Percentiles rank a stretch among this genome's conserved stretches.
Conservation (phyloP, 2,888 invertebrate species). For the Tuberolachnus salignus region DNA sequence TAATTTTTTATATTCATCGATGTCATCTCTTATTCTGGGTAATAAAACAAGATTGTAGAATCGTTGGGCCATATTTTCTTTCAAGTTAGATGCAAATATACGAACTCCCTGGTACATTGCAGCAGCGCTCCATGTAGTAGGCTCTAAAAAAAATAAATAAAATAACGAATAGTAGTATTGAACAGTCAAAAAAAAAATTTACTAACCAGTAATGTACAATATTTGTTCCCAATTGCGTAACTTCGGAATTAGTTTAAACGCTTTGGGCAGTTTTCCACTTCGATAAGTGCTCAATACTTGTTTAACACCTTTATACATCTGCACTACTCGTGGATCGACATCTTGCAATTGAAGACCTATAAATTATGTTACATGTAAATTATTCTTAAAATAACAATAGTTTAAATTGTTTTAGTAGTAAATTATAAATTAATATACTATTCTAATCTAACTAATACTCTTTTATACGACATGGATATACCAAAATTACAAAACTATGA, state of each 20-base stretch:
- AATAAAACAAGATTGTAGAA: conserved; percentile 92
- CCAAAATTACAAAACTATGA: no score
- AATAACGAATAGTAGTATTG: not conserved
- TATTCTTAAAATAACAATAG: not conserved
- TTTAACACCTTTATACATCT: conserved; percentile 89
- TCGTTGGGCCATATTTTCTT: conserved; percentile 94
- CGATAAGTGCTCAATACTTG: conserved; percentile 86
- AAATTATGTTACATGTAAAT: conserved; percentile 59
- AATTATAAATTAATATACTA: not conserved
- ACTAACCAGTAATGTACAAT: conserved; percentile 72
- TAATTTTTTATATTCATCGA: conserved; percentile 90
- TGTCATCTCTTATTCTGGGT: conserved; percentile 92
- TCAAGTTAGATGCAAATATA: conserved; percentile 95
- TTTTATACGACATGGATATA: no score
- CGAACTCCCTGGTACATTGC: conserved; percentile 96
- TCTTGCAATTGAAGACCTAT: conserved; percentile 76
- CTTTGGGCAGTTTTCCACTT: conserved; percentile 96
- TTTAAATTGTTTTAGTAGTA: not conserved
- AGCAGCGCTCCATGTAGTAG: conserved; percentile 96
- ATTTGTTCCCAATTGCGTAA: conserved; percentile 94
- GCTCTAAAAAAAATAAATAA: conserved; percentile 67
- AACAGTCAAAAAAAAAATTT: not conserved
- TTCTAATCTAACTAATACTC: no score
- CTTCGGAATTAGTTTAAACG: conserved; percentile 94
- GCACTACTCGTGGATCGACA: conserved; percentile 74